Conservation (phyloP, 2,888 invertebrate species). For the Muschampia plurimacula region DNA sequence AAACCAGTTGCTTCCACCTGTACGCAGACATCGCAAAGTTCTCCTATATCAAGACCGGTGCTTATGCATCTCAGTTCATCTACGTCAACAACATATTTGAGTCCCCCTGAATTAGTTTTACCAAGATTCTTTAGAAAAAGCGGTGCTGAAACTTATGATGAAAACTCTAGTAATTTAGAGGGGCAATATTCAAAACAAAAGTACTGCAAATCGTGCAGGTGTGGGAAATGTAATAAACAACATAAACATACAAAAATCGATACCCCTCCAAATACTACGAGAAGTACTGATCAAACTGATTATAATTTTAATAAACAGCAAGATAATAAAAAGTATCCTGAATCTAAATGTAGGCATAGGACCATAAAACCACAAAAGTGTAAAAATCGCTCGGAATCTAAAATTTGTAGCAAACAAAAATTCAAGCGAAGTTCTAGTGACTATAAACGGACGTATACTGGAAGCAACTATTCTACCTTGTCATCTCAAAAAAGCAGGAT, state of each 20-base stretch:
- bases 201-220: constrained; percentile 53
- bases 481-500: constrained; percentile 28
- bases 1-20: constrained; percentile 67
- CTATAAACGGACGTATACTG: constrained; percentile 10
- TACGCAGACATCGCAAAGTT: constrained; percentile 70
- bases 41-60: constrained; percentile 64
- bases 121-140: constrained; percentile 64
- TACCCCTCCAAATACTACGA: constrained; percentile 65
- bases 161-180: constrained; percentile 42
- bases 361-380: constrained; percentile 48
- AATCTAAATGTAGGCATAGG: constrained; percentile 40
- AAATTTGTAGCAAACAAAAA: constrained; percentile 36
- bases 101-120: constrained; percentile 77
- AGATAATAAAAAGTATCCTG: constrained; percentile 17
- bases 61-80: constrained; percentile 79
- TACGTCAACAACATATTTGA: constrained; percentile 82
- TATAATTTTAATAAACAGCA: constrained; percentile 39
- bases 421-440: constrained; percentile 35
- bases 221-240: constrained; percentile 46
- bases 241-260: constrained; percentile 39
- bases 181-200: constrained; percentile 40
- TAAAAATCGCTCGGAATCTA: constrained; percentile 46
- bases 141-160: constrained; percentile 52
- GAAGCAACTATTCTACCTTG: constrained; percentile 20
- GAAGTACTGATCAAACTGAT: constrained; percentile 46